Evolutionary conservation across 2,888 invertebrate species (phyloP).

Genomic region (Heliconius charithonia): DNA sequence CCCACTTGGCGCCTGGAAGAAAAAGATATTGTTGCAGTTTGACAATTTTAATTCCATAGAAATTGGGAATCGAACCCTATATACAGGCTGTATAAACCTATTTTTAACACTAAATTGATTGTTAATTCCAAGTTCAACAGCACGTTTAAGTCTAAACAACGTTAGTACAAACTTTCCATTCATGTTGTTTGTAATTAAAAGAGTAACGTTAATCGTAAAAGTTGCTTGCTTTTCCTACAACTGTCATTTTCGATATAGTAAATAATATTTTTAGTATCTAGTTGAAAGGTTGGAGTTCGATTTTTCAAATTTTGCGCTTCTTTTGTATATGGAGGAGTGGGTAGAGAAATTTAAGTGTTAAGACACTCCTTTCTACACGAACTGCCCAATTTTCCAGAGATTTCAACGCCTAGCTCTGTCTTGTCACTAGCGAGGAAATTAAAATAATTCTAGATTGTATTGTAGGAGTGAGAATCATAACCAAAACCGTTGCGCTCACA

Average conservation of each 20-base stretch:
- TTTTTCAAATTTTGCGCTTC: no score
- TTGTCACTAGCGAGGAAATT: no score
- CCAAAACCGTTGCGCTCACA: neutral
- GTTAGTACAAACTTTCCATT: conserved; percentile 7
- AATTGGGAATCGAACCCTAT: neutral
- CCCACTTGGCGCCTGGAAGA: no score
- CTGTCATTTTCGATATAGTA: neutral
- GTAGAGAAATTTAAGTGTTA: neutral
- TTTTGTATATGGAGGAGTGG: no score
- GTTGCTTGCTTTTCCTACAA: neutral
- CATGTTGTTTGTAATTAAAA: conserved; percentile 2
- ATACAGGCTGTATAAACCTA: neutral
- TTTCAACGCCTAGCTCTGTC: neutral
- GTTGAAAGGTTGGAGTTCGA: no score
- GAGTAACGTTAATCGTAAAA: neutral
- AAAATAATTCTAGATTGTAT: neutral
- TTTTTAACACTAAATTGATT: neutral
- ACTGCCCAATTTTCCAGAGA: neutral
- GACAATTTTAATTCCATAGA: no score
- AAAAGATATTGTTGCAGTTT: no score
- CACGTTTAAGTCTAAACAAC: neutral
- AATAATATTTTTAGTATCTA: neutral
- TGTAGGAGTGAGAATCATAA: neutral
- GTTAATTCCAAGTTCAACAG: neutral
- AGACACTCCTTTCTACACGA: neutral